These are phyloP conservation scores for Circus cinereus DNA, from an alignment of 2,797 vertebrate species.

Conservation along the genomic window DNA sequence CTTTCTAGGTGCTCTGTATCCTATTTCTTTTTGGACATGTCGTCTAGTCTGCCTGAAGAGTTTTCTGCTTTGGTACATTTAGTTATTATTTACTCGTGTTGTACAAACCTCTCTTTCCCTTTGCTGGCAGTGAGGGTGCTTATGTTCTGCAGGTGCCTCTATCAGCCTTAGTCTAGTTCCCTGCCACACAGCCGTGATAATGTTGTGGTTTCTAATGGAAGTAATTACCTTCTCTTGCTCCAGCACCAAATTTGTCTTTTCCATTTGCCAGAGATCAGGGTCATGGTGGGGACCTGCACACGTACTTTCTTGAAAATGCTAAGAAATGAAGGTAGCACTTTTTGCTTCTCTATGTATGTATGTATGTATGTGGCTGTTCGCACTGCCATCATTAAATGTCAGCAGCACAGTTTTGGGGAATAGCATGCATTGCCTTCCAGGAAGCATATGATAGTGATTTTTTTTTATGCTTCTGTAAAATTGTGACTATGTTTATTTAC, in stretches of 20 bases:
- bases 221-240: not conserved
- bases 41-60: not conserved
- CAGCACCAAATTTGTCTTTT: not conserved
- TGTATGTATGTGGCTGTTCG: not conserved
- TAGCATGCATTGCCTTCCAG: not conserved
- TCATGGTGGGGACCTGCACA: not conserved
- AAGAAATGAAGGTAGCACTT: not conserved
- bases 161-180: not conserved
- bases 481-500: slow-evolving; percentile 7
- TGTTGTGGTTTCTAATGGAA: not conserved
- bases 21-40: not conserved
- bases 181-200: not conserved
- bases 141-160: not conserved
- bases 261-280: not conserved
- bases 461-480: not conserved
- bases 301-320: not conserved
- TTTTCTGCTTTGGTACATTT: not conserved
- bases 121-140: not conserved
- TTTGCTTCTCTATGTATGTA: not conserved
- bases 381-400: not conserved
- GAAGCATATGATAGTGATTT: not conserved
- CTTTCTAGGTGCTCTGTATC: not conserved
- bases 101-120: not conserved
- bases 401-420: not conserved
- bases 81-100: not conserved